These are phyloP conservation scores for Spialia ferax DNA, from an alignment of 2,888 invertebrate species.

Conservation along the genomic window DNA sequence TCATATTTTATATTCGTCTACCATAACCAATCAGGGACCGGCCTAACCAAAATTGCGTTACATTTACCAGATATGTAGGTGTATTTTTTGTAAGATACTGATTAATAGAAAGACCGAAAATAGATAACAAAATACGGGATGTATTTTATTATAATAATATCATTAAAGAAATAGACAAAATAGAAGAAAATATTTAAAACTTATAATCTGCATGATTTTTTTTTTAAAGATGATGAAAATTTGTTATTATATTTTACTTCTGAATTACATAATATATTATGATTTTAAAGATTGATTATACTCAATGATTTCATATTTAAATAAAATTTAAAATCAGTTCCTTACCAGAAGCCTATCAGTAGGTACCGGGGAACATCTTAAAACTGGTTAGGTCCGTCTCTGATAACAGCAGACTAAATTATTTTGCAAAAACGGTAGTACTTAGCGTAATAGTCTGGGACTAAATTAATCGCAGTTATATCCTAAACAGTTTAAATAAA, in stretches of 20 bases:
- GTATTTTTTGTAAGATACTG: not conserved
- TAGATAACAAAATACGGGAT: not conserved
- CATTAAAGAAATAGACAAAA: too few relatives aligned
- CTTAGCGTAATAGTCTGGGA: constrained; percentile 21
- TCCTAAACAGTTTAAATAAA: not conserved
- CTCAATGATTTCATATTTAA: too few relatives aligned
- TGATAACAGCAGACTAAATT: constrained; percentile 55
- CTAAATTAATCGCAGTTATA: not conserved
- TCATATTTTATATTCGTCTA: constrained; percentile 76
- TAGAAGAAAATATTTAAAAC: too few relatives aligned
- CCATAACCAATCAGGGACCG: not conserved
- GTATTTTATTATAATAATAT: too few relatives aligned
- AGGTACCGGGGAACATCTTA: too few relatives aligned
- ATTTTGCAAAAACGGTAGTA: constrained; percentile 30
- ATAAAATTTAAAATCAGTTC: too few relatives aligned
- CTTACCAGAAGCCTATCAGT: too few relatives aligned
- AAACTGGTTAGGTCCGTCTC: not conserved
- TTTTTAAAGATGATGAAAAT: too few relatives aligned
- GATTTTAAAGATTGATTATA: too few relatives aligned
- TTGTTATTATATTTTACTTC: too few relatives aligned
- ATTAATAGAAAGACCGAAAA: not conserved
- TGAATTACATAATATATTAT: too few relatives aligned
- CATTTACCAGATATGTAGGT: not conserved
- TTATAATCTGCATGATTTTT: too few relatives aligned
- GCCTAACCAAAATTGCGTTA: not conserved